Evolutionary conservation across 2,797 vertebrate species (phyloP).

Genomic region (Cephalopachus bancanus): DNA sequence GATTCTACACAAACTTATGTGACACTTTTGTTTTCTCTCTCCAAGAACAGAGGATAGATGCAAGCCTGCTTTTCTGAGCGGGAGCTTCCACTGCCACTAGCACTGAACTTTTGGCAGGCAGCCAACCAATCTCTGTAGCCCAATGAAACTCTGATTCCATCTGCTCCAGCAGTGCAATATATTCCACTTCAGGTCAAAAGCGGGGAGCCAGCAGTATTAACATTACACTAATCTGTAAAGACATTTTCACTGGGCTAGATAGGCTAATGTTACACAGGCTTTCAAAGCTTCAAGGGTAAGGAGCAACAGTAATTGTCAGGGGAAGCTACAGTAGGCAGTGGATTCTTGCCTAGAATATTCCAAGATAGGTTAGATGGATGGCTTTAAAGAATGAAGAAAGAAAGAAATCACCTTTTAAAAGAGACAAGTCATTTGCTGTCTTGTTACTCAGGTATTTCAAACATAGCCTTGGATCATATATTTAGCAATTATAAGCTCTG

Average conservation of each 20-base stretch:
- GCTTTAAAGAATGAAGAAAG: constrained; percentile 71
- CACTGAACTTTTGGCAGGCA: constrained; percentile 83
- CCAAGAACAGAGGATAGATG: constrained; percentile 74
- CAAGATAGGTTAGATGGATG: constrained; percentile 82
- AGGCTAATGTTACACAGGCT: constrained; percentile 91
- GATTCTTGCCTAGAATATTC: constrained; percentile 75
- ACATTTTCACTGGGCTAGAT: constrained; percentile 91
- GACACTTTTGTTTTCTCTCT: constrained; percentile 11
- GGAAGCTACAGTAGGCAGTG: constrained; percentile 81
- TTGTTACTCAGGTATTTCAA: constrained; percentile 63
- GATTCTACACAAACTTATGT: constrained; percentile 70
- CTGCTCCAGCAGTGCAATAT: constrained; percentile 89
- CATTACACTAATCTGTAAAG: constrained; percentile 92
- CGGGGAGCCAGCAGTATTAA: constrained; percentile 90
- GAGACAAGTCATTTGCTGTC: constrained; percentile 56
- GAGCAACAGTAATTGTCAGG: constrained; percentile 87
- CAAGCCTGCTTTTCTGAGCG: constrained; percentile 66
- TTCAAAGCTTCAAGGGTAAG: constrained; percentile 89
- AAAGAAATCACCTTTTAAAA: constrained; percentile 76
- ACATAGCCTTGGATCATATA: neutral
- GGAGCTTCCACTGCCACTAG: constrained; percentile 78
- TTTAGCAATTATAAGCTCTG: neutral
- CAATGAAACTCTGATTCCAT: constrained; percentile 89
- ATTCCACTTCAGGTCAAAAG: constrained; percentile 92
- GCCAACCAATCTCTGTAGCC: constrained; percentile 89